Evolutionary conservation across 64 coral and sea anemone species (phyloP).

Genomic region (Catalaphyllia jardinei): DNA sequence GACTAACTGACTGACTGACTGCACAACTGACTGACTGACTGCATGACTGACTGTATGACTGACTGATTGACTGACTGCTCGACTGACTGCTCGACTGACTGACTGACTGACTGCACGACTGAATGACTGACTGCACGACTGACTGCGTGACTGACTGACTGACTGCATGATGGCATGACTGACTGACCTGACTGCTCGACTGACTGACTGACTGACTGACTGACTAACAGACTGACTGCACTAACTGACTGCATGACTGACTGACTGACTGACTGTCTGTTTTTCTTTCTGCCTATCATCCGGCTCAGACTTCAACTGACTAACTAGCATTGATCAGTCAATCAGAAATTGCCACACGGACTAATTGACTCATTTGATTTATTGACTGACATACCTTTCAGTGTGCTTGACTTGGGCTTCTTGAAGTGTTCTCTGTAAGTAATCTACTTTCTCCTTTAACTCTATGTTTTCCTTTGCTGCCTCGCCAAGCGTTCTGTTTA

Average conservation of each 20-base stretch:
- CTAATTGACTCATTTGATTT: background rate
- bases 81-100: background rate
- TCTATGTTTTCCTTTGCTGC: conserved; percentile 62
- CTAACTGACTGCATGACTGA: background rate
- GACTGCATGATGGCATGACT: background rate
- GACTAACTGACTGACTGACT: no score
- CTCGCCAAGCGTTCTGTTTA: conserved; percentile 62
- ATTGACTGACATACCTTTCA: conserved; percentile 55
- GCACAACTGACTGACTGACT: no score
- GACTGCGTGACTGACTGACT: background rate
- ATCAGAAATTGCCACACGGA: background rate
- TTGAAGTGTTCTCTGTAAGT: conserved; percentile 49
- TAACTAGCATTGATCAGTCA: background rate
- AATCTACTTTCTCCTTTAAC: conserved; percentile 64
- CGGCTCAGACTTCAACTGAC: background rate
- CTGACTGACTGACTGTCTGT: background rate
- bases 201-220: background rate
- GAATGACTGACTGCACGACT: background rate
- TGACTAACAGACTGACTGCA: background rate
- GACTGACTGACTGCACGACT: background rate
- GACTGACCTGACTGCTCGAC: background rate
- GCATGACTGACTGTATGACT: background rate
- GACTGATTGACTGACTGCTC: background rate
- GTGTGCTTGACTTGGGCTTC: conserved; percentile 56
- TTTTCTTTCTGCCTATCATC: background rate